Evolutionary conservation across 1,140 invertebrate genomes (phyloP).

Genomic region (Heliconius nattereri): DNA sequence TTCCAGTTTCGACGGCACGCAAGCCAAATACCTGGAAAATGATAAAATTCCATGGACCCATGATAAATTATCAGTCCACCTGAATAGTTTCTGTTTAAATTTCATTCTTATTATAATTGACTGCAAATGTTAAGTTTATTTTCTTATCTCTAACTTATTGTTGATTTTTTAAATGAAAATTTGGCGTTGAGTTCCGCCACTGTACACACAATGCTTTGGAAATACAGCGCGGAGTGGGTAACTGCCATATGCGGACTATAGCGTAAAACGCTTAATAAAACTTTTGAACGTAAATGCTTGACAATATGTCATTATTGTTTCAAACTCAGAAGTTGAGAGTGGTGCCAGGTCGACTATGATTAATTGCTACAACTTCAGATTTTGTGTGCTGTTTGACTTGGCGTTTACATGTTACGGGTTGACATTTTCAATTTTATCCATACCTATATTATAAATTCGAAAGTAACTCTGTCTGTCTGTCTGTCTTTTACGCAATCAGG

Average conservation of each 20-base stretch:
- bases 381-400: slow-evolving; percentile 11
- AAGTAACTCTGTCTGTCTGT: too few species aligned
- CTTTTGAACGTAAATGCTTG: slow-evolving; percentile 5
- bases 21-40: slow-evolving; percentile 15
- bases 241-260: background rate
- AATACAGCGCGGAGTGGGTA: too few species aligned
- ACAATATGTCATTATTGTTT: slow-evolving; percentile 19
- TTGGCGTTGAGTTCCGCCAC: too few species aligned
- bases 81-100: slow-evolving; percentile 11
- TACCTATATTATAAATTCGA: too few species aligned
- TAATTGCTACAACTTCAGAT: slow-evolving; percentile 18
- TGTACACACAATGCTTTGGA: too few species aligned
- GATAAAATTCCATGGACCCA: slow-evolving; percentile 8
- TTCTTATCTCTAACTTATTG: background rate
- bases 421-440: background rate
- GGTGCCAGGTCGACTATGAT: slow-evolving; percentile 16
- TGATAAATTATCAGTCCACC: slow-evolving; percentile 15
- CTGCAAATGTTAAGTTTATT: background rate
- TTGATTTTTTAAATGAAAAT: too few species aligned
- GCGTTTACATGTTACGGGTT: background rate
- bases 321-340: slow-evolving; percentile 6
- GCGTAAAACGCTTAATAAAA: slow-evolving; percentile 2
- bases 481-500: too few species aligned
- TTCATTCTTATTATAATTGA: background rate
- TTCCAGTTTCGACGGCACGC: background rate